Conservation (phyloP, 2,113 vertebrate genomes). For the Ovis aries region DNA sequence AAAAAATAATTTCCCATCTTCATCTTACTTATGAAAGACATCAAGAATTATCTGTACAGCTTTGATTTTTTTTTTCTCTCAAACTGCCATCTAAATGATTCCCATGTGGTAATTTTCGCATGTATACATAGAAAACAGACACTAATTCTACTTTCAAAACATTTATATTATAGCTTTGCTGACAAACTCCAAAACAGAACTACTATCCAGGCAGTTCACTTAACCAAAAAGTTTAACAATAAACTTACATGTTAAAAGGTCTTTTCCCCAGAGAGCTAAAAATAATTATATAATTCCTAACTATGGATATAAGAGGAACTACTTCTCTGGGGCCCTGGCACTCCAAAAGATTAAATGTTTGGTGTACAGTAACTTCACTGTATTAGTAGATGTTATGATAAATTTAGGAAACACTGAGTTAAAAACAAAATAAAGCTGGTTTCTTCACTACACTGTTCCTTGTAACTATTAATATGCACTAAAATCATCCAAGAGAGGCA, state of each 20-base stretch:
- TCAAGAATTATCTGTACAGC: neutral
- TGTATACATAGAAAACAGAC: neutral
- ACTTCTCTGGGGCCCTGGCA: neutral
- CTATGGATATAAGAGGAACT: neutral
- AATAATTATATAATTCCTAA: neutral
- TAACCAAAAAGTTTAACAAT: neutral
- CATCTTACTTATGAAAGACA: neutral
- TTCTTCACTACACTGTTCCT: neutral
- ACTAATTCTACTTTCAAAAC: neutral
- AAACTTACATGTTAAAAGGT: neutral
- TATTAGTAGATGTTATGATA: neutral
- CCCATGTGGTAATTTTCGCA: neutral
- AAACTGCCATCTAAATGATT: neutral
- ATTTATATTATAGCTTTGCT: neutral
- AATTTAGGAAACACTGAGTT: neutral
- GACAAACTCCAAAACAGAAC: neutral
- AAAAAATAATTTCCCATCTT: neutral
- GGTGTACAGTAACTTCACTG: neutral
- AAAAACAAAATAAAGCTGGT: neutral
- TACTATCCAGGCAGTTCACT: neutral
- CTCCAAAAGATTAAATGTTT: neutral
- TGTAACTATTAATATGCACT: neutral
- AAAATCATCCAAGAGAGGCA: neutral
- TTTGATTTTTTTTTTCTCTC: neutral
- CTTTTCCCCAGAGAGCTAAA: constrained; percentile 3